Conservation (phyloP, 2,113 vertebrate genomes). For the Pica pica region DNA sequence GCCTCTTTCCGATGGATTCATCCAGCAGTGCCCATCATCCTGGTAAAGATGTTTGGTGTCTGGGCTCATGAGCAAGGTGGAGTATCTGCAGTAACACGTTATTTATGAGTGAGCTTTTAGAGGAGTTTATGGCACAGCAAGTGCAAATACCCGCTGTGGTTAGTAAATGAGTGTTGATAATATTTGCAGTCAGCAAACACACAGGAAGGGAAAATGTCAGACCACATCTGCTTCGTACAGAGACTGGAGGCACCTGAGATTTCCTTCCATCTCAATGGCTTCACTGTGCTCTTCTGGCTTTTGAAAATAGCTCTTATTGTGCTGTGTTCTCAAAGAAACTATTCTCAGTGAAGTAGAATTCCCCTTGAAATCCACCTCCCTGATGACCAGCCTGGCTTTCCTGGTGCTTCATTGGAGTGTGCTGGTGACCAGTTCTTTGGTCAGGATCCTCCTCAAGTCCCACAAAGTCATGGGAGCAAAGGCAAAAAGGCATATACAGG, state of each 20-base stretch:
- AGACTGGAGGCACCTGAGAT: neutral
- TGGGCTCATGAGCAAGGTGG: neutral
- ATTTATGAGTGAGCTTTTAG: neutral
- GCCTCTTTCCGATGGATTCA: neutral
- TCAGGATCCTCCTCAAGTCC: neutral
- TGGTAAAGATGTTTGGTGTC: neutral
- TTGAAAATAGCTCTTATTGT: neutral
- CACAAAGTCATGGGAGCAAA: accelerated
- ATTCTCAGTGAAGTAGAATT: neutral
- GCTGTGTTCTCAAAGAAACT: neutral
- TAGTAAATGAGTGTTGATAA: neutral
- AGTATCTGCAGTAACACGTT: neutral
- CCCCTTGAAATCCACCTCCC: neutral
- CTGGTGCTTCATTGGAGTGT: accelerated
- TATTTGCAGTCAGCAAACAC: neutral
- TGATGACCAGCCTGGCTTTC: neutral
- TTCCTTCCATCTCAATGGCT: neutral
- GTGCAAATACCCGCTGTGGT: neutral
- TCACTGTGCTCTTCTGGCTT: neutral
- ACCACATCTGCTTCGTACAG: neutral
- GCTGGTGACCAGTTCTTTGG: neutral
- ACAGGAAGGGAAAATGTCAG: neutral
- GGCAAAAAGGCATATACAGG: neutral
- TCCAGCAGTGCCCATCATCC: neutral
- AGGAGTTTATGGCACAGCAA: neutral